Percentiles rank a stretch among this genome's conserved stretches.
phyloP scores from a whole-genome alignment of 1,140 invertebrate genomes.

The Hyphantria cunea region DNA sequence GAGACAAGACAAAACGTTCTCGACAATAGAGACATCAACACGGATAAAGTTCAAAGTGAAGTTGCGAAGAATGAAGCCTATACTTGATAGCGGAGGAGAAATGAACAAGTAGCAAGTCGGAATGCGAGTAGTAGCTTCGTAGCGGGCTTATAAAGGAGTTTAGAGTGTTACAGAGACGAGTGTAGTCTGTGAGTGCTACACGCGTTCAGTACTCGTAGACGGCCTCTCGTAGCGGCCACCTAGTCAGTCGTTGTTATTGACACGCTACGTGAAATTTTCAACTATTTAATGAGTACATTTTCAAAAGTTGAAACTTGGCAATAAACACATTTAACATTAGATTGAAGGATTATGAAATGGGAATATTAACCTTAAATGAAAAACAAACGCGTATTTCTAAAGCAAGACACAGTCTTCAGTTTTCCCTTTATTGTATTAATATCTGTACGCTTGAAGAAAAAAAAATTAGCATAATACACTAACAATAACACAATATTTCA shows the following conservation, averaged over 20 bases:
- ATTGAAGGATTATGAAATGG: no score
- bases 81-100: slow-evolving; percentile 28
- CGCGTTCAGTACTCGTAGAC: slow-evolving; percentile 28
- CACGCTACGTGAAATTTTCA: slow-evolving; percentile 8
- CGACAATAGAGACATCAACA: slow-evolving; percentile 25
- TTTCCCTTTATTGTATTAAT: no score
- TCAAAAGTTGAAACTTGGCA: no score
- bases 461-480: no score
- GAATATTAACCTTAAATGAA: no score
- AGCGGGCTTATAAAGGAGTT: slow-evolving; percentile 47
- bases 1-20: slow-evolving; percentile 14
- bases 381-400: no score
- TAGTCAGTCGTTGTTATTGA: slow-evolving; percentile 7
- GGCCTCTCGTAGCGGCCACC: slow-evolving; percentile 9
- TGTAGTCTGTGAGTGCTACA: slow-evolving; percentile 33
- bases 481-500: no score
- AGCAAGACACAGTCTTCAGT: no score
- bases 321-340: no score
- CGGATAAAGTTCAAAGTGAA: slow-evolving; percentile 24
- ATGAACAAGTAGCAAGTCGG: slow-evolving; percentile 36
- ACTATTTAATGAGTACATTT: neutral
- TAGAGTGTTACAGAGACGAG: slow-evolving; percentile 39
- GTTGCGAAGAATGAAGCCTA: slow-evolving; percentile 23
- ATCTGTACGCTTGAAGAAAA: no score
- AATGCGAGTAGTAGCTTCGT: slow-evolving; percentile 27